These are phyloP conservation scores for Mythimna impura DNA, from an alignment of 2,888 invertebrate genomes.

Conservation along the genomic window DNA sequence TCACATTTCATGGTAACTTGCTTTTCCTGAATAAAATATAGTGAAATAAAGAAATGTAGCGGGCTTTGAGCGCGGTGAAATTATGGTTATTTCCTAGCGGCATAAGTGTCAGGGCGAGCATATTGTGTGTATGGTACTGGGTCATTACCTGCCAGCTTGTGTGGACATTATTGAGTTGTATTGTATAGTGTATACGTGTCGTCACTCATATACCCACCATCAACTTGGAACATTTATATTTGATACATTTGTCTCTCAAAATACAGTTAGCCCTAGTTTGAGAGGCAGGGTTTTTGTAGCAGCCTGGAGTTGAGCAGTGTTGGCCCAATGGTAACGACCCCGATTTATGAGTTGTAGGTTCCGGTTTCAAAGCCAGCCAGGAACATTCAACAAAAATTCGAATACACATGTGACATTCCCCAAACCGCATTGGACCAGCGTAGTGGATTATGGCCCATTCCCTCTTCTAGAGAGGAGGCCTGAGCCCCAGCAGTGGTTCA, in stretches of 20 bases:
- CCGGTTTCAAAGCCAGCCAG: too few species aligned
- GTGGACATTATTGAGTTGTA: conserved; percentile 48
- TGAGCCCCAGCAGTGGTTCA: too few species aligned
- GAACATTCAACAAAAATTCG: too few species aligned
- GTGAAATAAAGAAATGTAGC: conserved; percentile 50
- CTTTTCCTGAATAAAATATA: conserved; percentile 53
- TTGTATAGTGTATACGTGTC: conserved; percentile 38
- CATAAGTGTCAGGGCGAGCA: conserved; percentile 38
- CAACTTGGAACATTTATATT: not conserved
- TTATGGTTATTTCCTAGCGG: conserved; percentile 55
- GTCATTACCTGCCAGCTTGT: conserved; percentile 39
- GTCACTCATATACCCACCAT: conserved; percentile 54
- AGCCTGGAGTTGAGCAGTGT: too few species aligned
- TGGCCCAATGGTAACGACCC: too few species aligned
- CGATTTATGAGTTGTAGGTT: too few species aligned
- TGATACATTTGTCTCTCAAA: not conserved
- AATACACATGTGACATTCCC: too few species aligned
- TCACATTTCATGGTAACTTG: conserved; percentile 23
- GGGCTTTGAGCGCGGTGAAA: conserved; percentile 27
- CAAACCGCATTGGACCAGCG: too few species aligned
- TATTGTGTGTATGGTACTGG: conserved; percentile 41
- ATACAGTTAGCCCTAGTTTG: too few species aligned
- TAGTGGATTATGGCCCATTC: too few species aligned
- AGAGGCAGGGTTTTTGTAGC: too few species aligned
- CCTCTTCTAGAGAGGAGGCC: too few species aligned